These are phyloP conservation scores for Crenuchus spilurus DNA, from an alignment of 2,797 vertebrate species.

Conservation along the genomic window DNA sequence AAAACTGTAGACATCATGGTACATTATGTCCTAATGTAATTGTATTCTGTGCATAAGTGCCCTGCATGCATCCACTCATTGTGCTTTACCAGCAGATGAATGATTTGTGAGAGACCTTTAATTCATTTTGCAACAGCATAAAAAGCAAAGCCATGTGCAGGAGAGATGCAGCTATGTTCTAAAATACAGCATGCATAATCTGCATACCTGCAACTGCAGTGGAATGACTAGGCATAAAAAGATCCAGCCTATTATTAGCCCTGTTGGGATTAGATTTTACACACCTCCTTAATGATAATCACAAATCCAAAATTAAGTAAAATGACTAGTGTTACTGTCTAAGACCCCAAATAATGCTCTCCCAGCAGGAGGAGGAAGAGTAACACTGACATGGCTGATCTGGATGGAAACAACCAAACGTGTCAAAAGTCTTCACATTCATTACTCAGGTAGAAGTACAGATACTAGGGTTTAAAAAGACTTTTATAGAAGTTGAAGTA, in stretches of 20 bases:
- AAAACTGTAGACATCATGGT: constrained; percentile 46
- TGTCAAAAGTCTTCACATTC: no score
- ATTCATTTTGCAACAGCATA: constrained; percentile 29
- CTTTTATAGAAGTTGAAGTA: no score
- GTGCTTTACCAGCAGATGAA: neutral
- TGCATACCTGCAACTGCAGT: neutral
- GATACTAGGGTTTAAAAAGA: no score
- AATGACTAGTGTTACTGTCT: no score
- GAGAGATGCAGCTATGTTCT: neutral
- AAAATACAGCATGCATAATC: neutral
- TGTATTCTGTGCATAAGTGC: constrained; percentile 57
- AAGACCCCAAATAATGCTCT: no score
- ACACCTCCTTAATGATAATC: no score
- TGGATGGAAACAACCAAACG: no score
- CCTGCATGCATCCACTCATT: constrained; percentile 20
- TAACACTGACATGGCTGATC: no score
- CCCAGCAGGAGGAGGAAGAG: no score
- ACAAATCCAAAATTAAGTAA: no score
- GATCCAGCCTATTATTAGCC: neutral
- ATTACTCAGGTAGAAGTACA: no score
- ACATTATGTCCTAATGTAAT: constrained; percentile 57
- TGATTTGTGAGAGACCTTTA: constrained; percentile 12
- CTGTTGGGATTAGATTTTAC: neutral
- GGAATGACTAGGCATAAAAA: neutral
- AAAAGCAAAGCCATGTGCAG: constrained; percentile 12